phyloP scores from a whole-genome alignment of 1,140 invertebrate genomes.

The Temnothorax curvispinosus region DNA sequence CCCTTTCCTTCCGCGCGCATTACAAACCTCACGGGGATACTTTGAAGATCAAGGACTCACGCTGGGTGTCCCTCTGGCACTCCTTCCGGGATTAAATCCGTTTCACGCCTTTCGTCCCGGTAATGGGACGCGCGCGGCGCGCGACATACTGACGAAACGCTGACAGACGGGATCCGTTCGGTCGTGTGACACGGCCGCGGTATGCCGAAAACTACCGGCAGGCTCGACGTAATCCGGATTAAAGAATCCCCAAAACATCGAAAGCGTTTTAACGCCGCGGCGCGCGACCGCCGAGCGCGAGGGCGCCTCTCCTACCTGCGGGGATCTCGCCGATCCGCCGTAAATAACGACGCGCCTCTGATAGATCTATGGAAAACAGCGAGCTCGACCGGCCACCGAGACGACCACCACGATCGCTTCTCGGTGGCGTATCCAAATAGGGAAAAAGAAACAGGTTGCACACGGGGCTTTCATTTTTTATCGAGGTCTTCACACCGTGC shows the following conservation, averaged over 20 bases:
- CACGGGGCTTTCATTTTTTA: constrained; percentile 31
- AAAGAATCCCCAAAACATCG: constrained; percentile 82
- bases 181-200: constrained; percentile 57
- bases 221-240: constrained; percentile 84
- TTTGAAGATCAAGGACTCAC: constrained; percentile 46
- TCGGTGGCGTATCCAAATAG: constrained; percentile 7
- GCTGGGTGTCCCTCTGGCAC: constrained; percentile 52
- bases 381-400: constrained; percentile 26
- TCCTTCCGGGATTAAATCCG: constrained; percentile 59
- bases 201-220: constrained; percentile 74
- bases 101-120: constrained; percentile 65
- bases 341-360: constrained; percentile 35
- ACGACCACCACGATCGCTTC: constrained; percentile 40
- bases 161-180: constrained; percentile 40
- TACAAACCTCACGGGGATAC: background rate
- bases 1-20: too few species aligned
- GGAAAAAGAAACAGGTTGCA: background rate
- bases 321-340: constrained; percentile 64
- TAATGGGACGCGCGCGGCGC: constrained; percentile 50
- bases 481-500: background rate
- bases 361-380: constrained; percentile 56
- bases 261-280: constrained; percentile 82
- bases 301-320: constrained; percentile 52
- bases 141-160: constrained; percentile 43
- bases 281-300: constrained; percentile 30